A percentile compares a stretch with the other conserved stretches of the same genome.
Conservation (phyloP, 92 coral and sea anemone species). For the Micromussa lordhowensis region DNA sequence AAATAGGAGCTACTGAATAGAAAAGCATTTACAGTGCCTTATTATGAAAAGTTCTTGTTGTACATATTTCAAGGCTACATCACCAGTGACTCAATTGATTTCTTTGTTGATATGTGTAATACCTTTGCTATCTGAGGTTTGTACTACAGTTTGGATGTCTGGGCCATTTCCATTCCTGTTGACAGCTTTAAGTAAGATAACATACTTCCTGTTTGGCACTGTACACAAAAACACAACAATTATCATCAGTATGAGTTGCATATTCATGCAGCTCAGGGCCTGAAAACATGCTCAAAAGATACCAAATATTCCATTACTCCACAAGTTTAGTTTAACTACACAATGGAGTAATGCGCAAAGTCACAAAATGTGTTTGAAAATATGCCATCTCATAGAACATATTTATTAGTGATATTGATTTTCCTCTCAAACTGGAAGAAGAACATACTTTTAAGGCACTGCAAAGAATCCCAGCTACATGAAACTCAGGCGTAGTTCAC, state of each 20-base stretch:
- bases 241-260: neutral
- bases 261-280: neutral
- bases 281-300: neutral
- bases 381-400: no score
- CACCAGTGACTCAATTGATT: neutral
- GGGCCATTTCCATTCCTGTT: slow-evolving; percentile 83
- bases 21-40: neutral
- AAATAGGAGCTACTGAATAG: no score
- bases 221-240: neutral
- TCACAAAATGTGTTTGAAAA: no score
- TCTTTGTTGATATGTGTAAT: neutral
- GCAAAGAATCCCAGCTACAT: no score
- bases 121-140: slow-evolving; percentile 60
- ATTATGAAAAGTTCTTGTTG: neutral
- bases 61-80: neutral
- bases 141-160: slow-evolving; percentile 53
- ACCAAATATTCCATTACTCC: no score
- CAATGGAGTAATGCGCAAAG: no score
- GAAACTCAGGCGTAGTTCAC: no score
- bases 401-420: no score
- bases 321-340: no score
- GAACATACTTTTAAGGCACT: no score
- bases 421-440: no score
- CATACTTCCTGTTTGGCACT: slow-evolving; percentile 81
- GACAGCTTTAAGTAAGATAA: slow-evolving; percentile 74